Percentiles rank a stretch among this genome's conserved stretches.
These are phyloP conservation scores for Lasioglossum pauxillum DNA, from an alignment of 2,888 invertebrate species.

Conservation along the genomic window DNA sequence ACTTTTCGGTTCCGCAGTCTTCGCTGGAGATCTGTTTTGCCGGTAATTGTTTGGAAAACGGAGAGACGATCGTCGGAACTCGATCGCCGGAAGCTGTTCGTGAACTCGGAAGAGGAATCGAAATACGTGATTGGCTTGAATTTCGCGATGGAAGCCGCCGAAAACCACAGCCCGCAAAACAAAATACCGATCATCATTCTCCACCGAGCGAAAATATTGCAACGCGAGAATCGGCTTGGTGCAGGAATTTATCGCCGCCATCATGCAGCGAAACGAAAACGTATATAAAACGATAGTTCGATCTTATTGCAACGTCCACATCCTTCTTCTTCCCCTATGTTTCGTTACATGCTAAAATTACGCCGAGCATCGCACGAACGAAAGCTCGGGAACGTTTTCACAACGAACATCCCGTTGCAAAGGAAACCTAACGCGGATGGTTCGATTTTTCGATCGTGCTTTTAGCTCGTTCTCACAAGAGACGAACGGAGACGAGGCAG, in stretches of 20 bases:
- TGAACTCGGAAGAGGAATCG: neutral
- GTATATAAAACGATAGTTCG: conserved; percentile 14
- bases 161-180: neutral
- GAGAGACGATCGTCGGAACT: neutral
- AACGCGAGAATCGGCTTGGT: neutral
- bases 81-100: neutral
- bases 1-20: neutral
- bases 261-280: conserved; percentile 19
- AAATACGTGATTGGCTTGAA: neutral
- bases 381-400: neutral
- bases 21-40: neutral
- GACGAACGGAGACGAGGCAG: conserved; percentile 48
- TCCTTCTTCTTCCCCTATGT: conserved; percentile 28
- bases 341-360: conserved; percentile 52
- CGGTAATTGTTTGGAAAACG: neutral
- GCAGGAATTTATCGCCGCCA: conserved; percentile 43
- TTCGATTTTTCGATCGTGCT: conserved; percentile 29
- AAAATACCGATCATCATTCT: conserved; percentile 8
- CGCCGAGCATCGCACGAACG: conserved; percentile 32
- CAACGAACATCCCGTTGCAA: neutral
- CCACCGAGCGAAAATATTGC: neutral
- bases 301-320: conserved; percentile 56
- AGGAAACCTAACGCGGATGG: neutral
- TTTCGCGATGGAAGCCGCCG: neutral
- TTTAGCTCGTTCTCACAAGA: neutral